Conservation (phyloP, 2,113 vertebrate genomes). For the Vicugna pacos region DNA sequence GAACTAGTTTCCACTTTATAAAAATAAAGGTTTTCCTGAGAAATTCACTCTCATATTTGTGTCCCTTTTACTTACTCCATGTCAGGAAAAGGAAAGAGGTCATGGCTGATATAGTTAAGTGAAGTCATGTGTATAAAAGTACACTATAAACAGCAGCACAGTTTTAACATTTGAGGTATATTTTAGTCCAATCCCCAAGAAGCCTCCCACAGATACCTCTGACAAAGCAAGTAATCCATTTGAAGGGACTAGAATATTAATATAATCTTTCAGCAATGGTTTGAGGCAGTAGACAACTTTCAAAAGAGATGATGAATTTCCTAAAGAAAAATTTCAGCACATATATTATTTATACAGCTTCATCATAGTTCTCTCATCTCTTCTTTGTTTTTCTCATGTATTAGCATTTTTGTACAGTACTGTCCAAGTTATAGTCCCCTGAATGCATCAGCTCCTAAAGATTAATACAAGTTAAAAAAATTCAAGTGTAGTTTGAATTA, state of each 20-base stretch:
- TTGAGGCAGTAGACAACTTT: constrained; percentile 60
- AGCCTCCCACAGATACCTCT: background rate
- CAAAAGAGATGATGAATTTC: constrained; percentile 74
- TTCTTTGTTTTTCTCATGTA: constrained; percentile 19
- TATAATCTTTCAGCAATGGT: constrained; percentile 58
- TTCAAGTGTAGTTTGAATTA: constrained; percentile 28
- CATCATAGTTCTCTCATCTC: constrained; percentile 59
- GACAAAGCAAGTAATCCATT: constrained; percentile 65
- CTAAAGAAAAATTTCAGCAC: constrained; percentile 65
- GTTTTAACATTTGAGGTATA: background rate
- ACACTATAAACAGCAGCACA: background rate
- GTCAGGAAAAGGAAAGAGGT: background rate
- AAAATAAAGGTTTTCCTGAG: constrained; percentile 19
- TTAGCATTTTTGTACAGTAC: constrained; percentile 8
- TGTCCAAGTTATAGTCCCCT: background rate
- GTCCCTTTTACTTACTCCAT: background rate
- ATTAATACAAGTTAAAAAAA: constrained; percentile 49
- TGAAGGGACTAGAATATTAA: constrained; percentile 60
- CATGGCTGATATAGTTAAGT: background rate
- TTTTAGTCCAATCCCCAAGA: background rate
- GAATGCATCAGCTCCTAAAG: constrained; percentile 3
- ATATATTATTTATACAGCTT: constrained; percentile 76
- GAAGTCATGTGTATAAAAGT: background rate
- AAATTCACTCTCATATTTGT: constrained; percentile 21
- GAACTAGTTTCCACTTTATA: background rate